These are phyloP conservation scores for Euura lappo DNA, from an alignment of 1,140 invertebrate genomes.

Conservation along the genomic window DNA sequence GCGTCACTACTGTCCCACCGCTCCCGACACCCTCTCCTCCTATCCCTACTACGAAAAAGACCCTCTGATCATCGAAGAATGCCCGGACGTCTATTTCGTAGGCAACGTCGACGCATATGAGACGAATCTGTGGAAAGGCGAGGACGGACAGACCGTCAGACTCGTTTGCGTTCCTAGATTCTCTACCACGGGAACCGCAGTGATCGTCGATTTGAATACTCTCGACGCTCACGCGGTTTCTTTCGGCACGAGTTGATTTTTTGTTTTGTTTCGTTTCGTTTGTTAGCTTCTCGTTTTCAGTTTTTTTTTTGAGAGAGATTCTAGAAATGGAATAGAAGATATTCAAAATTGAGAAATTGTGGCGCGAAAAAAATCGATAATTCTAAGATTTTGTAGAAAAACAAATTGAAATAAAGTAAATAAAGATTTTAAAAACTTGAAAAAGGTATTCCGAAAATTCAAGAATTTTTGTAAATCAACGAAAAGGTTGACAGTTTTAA, in stretches of 20 bases:
- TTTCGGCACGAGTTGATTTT: constrained; percentile 52
- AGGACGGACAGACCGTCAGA: constrained; percentile 65
- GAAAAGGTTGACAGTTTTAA: too few species aligned
- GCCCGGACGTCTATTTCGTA: constrained; percentile 89
- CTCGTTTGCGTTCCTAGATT: constrained; percentile 75
- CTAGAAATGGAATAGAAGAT: too few species aligned
- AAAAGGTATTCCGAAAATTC: too few species aligned
- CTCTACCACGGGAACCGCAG: constrained; percentile 66
- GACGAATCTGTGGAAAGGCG: constrained; percentile 72
- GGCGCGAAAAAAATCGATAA: too few species aligned
- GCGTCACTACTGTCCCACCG: constrained; percentile 89
- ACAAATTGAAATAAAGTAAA: too few species aligned
- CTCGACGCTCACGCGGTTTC: constrained; percentile 69
- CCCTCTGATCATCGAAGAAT: constrained; percentile 85
- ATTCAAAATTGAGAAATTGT: too few species aligned
- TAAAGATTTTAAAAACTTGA: too few species aligned
- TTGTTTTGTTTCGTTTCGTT: not conserved
- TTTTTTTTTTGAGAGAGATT: too few species aligned
- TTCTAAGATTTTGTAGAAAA: too few species aligned
- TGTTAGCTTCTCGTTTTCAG: too few species aligned
- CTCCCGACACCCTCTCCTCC: constrained; percentile 89
- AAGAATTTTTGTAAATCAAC: too few species aligned
- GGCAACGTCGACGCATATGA: constrained; percentile 82
- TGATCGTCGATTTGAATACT: constrained; percentile 70
- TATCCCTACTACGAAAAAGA: constrained; percentile 86